phyloP scores from a whole-genome alignment of 2,888 invertebrate species.

The Patella depressa region DNA sequence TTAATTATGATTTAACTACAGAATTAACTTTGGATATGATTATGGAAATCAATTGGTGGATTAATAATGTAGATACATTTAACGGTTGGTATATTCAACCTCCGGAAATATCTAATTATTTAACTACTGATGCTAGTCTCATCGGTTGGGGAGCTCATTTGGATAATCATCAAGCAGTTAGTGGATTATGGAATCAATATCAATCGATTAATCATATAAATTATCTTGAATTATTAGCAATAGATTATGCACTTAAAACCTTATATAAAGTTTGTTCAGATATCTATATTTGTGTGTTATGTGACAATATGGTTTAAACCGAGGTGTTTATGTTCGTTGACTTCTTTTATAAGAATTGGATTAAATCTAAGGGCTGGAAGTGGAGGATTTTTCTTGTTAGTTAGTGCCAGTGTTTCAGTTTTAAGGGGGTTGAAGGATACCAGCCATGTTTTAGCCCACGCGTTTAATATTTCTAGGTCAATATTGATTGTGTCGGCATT shows the following conservation, averaged over 20 bases:
- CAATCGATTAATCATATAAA: background rate
- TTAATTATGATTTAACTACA: background rate
- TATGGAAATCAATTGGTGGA: background rate
- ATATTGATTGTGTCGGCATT: too few species aligned
- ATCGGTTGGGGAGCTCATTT: background rate
- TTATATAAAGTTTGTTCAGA: background rate
- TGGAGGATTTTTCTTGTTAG: too few species aligned
- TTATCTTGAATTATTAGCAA: background rate
- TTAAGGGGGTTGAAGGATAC: too few species aligned
- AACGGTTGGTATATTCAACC: background rate
- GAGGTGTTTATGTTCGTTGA: too few species aligned
- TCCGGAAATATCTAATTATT: background rate
- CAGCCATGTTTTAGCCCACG: too few species aligned
- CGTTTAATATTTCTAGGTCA: too few species aligned
- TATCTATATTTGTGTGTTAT: slow-evolving; percentile 1
- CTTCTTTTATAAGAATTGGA: too few species aligned
- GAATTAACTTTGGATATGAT: background rate
- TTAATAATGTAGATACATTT: background rate
- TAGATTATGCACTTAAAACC: background rate
- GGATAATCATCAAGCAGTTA: background rate
- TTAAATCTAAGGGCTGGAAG: too few species aligned
- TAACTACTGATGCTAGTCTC: background rate
- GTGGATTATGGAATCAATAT: background rate
- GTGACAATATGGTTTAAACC: slow-evolving; percentile 22
- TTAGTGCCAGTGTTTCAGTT: too few species aligned